Conservation (phyloP, 2,113 vertebrate species). For the Apeltes quadracus region DNA sequence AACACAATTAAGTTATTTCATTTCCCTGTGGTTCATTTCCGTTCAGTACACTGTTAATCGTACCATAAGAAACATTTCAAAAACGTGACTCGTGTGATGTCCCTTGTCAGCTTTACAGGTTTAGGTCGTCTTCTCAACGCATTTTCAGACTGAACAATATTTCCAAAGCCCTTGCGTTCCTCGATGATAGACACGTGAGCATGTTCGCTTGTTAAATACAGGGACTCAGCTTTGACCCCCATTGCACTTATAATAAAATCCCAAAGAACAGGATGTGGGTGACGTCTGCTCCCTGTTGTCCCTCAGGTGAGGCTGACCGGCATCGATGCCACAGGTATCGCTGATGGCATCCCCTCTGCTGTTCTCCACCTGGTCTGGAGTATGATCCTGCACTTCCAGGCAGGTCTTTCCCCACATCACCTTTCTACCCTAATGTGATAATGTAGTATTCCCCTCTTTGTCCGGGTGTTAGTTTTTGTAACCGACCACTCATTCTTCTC, state of each 20-base stretch:
- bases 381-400: conserved; percentile 94
- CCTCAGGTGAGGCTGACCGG: conserved; percentile 89
- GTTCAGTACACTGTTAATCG: not conserved
- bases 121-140: conserved; percentile 87
- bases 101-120: conserved; percentile 85
- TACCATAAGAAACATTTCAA: not conserved
- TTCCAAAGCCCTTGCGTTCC: conserved; percentile 88
- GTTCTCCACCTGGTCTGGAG: conserved; percentile 93
- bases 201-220: not conserved
- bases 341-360: conserved; percentile 88
- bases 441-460: not conserved
- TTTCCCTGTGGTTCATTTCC: not conserved
- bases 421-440: not conserved
- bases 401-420: conserved; percentile 49
- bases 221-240: not conserved
- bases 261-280: not conserved
- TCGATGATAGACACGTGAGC: conserved; percentile 93
- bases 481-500: not conserved
- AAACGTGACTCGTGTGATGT: not conserved
- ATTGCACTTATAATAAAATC: not conserved
- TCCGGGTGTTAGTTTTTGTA: not conserved
- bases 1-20: not conserved
- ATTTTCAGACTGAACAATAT: conserved; percentile 95
- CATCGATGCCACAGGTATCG: conserved; percentile 89
- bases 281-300: not conserved